Base-by-base conservation (phyloP, 2,797 vertebrate species). In the Fundulus diaphanus region DNA sequence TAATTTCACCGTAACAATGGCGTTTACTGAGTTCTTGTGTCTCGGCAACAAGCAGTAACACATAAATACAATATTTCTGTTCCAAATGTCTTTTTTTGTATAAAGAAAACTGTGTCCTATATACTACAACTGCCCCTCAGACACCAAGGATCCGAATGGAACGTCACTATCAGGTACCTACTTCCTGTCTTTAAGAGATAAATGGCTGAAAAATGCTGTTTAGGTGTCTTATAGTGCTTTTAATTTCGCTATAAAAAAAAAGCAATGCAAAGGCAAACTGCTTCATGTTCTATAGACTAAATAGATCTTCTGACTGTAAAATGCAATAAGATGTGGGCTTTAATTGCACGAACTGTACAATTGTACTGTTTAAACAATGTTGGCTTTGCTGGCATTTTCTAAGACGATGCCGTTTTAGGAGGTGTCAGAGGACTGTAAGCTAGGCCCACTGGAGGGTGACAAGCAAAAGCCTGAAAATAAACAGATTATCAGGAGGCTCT, bases 351-450 rank as follows among this genome's bases (percentile, higher is more conserved):
- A 5, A 65, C 22, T 35, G 2, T n/a, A n/a, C n/a, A n/a, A n/a
- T n/a, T n/a, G n/a, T n/a, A n/a, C 40, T 12, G 27, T 46, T 70
- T 68, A 68, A 71, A 27, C 61, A n/a, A 5, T 27, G 29, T 9
- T 20, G 8, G 4, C 22, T 29, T 5, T 18, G 27, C 31, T 40
- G 35, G 13, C 51, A 22, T 33, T 46, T 59, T 12, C 51, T 24
- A 57, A 0, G 0, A 33, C 11, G 6, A 46, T 22, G 42, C 33
- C 18, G 54, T 33, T 48, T 12, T 42, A 80, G 77, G 76, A 40
- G 84, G 80, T 80, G 85, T 86, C 72, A 82, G 75, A 73, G 35
- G 44, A 63, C 31, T 31, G 27, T 42, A 71, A 7, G 59, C 33
- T 0, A 1, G 3, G 8, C 76, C 71, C 77, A 68, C 82, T 68